Evolutionary conservation across 2,113 vertebrate species (phyloP), one percentile per base, ranked within the genome.

Genomic region (Narcine bancroftii): DNA sequence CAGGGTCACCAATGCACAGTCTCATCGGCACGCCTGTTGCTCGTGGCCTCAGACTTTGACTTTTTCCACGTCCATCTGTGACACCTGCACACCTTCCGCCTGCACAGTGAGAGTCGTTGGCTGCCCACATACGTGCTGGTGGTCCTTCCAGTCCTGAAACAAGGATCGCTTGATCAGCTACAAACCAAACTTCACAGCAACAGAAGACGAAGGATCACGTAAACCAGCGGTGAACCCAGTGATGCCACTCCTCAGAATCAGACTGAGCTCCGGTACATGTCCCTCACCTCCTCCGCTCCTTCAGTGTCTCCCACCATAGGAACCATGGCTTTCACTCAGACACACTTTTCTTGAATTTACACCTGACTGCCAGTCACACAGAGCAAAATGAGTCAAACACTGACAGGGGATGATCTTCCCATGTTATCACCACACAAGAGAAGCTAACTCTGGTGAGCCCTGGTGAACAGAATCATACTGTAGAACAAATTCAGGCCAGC

Each of bases 131-230:
- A 96, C 93, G 75, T 98, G 98, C 94, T 99, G 99, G 94, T 99
- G 99, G 73, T 99, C 98, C 93, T 98, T 99, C 99, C 99, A 99
- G 95, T 99, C 99, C 99, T 99, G 95, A 81, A 3, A 29, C n/a
- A 66, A 5, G 89, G 72, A 63, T 17, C 56, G 0, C 93, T 60
- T 17, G n/a, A n/a, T 56, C 50, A 13, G 56, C n/a, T 7, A 91
- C 87, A 66, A 47, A 91, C 42, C 24, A 45, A 91, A 60, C 15
- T n/a, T 15, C 15, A 83, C 26, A 60, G n/a, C 81, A 87, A 15
- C 53, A 87, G 53, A 87, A 60, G 33, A 33, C 36, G 13, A 11
- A 39, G 13, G n/a, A n/a, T 36, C 56, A 17, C 15, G 1, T 29
- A 29, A 6, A 26, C 36, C 56, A 87, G 79, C n/a, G 29, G 33